Conservation (phyloP, 1,140 invertebrate species). For the Hylaeus anthracinus region DNA sequence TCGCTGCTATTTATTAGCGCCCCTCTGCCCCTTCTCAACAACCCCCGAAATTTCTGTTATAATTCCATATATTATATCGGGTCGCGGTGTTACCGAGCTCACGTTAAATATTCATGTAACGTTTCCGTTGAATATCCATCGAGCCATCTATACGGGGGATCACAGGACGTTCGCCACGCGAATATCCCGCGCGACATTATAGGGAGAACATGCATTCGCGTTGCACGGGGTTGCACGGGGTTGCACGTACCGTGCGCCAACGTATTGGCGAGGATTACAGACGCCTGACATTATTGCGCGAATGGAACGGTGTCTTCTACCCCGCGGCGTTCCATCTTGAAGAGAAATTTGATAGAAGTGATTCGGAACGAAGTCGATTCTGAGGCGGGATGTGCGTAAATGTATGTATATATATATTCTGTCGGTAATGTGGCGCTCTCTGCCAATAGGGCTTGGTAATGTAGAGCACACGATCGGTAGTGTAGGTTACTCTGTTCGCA, state of each 20-base stretch:
- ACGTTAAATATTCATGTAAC: constrained; percentile 44
- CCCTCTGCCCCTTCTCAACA: neutral
- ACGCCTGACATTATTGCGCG: constrained; percentile 1
- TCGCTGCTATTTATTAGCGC: constrained; percentile 5
- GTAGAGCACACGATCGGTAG: no score
- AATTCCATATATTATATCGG: constrained; percentile 24
- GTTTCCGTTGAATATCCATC: constrained; percentile 26
- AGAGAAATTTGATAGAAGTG: neutral
- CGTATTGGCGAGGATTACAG: constrained; percentile 4
- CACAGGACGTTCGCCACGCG: neutral
- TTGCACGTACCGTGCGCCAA: neutral
- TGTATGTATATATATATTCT: no score
- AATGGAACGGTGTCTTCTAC: neutral
- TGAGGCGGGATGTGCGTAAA: neutral
- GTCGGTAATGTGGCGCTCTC: no score
- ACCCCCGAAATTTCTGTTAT: neutral
- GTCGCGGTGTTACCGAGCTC: constrained; percentile 10
- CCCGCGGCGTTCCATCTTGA: neutral
- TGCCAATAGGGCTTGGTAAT: no score
- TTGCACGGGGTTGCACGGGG: neutral
- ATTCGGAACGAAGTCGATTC: neutral
- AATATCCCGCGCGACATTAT: constrained; percentile 26
- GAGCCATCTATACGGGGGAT: constrained; percentile 13
- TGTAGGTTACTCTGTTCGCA: no score
- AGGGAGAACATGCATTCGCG: constrained; percentile 8